Evolutionary conservation across 2,113 vertebrate genomes (phyloP).

Genomic region (Cyrtonyx montezumae): DNA sequence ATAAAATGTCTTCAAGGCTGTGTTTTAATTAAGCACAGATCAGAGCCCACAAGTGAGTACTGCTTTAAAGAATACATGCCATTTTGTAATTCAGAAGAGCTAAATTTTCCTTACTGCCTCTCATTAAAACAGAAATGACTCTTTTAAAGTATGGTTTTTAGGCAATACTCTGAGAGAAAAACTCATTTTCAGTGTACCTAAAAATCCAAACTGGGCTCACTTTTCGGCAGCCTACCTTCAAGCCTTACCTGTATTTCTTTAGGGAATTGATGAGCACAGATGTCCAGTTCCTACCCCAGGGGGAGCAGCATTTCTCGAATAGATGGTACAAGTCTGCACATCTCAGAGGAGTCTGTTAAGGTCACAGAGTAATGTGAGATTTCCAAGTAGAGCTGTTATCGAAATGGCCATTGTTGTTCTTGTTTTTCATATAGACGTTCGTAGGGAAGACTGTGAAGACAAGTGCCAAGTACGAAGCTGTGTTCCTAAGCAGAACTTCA

Average conservation of each 20-base stretch:
- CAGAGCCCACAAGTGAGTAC: background rate
- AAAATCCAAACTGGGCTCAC: background rate
- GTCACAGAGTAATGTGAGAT: no score
- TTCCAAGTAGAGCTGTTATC: no score
- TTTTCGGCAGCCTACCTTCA: background rate
- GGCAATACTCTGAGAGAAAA: background rate
- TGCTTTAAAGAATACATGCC: background rate
- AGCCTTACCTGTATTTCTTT: background rate
- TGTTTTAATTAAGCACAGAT: background rate
- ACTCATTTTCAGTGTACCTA: background rate
- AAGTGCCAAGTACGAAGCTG: no score
- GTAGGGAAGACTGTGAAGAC: no score
- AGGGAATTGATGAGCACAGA: background rate
- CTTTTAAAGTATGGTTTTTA: background rate
- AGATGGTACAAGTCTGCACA: background rate
- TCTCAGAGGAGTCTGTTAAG: background rate
- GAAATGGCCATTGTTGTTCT: no score
- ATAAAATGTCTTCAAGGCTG: background rate
- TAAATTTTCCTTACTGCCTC: background rate
- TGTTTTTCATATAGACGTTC: no score
- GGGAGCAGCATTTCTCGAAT: background rate
- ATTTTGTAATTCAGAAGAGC: background rate
- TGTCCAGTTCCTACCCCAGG: background rate
- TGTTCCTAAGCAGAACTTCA: no score
- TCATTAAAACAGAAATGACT: background rate